These are phyloP conservation scores for Willowsia nigromaculata DNA, from an alignment of 2,888 invertebrate species.

Conservation along the genomic window DNA sequence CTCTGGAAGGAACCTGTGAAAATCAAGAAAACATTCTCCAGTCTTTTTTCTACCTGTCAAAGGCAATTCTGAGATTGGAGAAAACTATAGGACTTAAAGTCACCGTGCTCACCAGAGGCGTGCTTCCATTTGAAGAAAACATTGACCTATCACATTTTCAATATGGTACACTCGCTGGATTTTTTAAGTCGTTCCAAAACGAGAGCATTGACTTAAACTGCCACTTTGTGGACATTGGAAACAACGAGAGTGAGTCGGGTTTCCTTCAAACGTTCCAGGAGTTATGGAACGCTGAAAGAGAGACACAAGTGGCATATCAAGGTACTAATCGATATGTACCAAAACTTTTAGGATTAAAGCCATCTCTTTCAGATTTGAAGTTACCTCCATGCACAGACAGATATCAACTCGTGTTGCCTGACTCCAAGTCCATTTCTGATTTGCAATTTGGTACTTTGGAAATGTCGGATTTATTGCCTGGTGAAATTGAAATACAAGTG, in stretches of 20 bases:
- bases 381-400: not conserved
- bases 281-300: not conserved
- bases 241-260: not conserved
- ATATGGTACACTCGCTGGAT: too few species aligned
- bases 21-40: not conserved
- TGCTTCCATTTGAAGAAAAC: too few species aligned
- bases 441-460: not conserved
- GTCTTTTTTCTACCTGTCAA: too few species aligned
- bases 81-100: too few species aligned
- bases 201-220: not conserved
- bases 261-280: not conserved
- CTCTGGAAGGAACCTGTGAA: not conserved
- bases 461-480: not conserved
- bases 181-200: too few species aligned
- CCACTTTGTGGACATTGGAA: too few species aligned
- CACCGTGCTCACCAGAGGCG: too few species aligned
- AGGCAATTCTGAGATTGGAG: too few species aligned
- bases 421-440: not conserved
- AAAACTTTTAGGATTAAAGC: not conserved
- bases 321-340: not conserved
- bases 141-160: too few species aligned
- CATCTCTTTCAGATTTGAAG: not conserved
- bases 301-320: not conserved
- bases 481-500: conserved; percentile 26
- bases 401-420: not conserved